Conservation (phyloP, 2,888 invertebrate genomes). For the Prenolepis imparis region DNA sequence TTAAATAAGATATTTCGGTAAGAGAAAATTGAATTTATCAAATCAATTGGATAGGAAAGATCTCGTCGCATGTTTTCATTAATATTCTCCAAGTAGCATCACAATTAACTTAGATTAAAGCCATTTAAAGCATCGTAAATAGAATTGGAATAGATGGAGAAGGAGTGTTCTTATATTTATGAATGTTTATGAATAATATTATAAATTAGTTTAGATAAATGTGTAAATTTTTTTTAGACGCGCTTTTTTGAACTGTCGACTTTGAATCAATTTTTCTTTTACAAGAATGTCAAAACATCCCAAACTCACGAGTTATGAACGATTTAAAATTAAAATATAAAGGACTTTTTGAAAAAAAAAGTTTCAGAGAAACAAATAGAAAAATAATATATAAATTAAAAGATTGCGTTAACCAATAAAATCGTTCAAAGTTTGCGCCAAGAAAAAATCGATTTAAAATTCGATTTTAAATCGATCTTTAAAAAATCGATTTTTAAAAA, state of each 20-base stretch:
- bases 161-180: background rate
- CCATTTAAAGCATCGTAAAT: slow-evolving; percentile 58
- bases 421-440: background rate
- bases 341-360: background rate
- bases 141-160: background rate
- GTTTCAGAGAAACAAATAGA: background rate
- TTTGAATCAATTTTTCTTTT: background rate
- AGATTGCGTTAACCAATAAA: background rate
- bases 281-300: background rate
- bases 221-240: background rate
- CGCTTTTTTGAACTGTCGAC: background rate
- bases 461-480: no score
- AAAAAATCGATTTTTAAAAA: background rate
- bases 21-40: slow-evolving; percentile 11
- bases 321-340: slow-evolving; percentile 2
- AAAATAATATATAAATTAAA: slow-evolving; percentile 2
- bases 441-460: background rate
- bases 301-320: background rate
- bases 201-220: slow-evolving; percentile 5
- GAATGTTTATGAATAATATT: background rate
- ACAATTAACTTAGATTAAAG: slow-evolving; percentile 73
- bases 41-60: background rate
- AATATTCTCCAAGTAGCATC: slow-evolving; percentile 69
- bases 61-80: slow-evolving; percentile 7
- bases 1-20: background rate